Evolutionary conservation across 2,888 invertebrate species (phyloP).

Genomic region (Myopa tessellatipennis): DNA sequence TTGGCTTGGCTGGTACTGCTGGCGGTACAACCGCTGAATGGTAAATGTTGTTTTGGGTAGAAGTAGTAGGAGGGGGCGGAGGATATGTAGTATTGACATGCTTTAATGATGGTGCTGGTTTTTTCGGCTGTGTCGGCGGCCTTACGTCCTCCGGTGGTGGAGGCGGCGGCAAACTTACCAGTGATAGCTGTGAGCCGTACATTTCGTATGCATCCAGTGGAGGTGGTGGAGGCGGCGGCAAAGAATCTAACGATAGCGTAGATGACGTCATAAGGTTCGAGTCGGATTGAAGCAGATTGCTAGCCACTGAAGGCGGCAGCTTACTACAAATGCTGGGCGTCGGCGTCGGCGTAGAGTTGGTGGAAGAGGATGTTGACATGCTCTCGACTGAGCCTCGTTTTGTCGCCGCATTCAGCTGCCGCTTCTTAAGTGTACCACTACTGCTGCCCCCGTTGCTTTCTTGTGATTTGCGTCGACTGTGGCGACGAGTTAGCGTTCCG

Average conservation of each 20-base stretch:
- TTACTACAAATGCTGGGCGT: constrained; percentile 66
- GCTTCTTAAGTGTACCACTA: constrained; percentile 38
- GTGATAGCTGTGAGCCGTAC: constrained; percentile 77
- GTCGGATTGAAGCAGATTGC: constrained; percentile 38
- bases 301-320: constrained; percentile 46
- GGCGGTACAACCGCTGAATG: constrained; percentile 49
- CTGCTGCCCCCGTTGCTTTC: constrained; percentile 59
- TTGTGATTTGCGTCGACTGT: constrained; percentile 70
- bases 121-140: constrained; percentile 16
- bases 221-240: constrained; percentile 78
- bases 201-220: constrained; percentile 64
- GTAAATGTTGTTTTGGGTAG: neutral
- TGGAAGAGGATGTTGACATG: constrained; percentile 62
- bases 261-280: constrained; percentile 75
- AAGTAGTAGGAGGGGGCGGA: constrained; percentile 7
- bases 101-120: neutral
- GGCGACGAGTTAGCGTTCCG: constrained; percentile 73
- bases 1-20: constrained; percentile 62
- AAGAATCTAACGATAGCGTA: constrained; percentile 81
- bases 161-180: constrained; percentile 80
- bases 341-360: constrained; percentile 67
- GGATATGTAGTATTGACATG: neutral
- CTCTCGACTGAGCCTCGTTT: constrained; percentile 64
- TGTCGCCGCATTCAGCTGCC: constrained; percentile 49
- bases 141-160: constrained; percentile 64